These are phyloP conservation scores for Metellina segmentata DNA, from an alignment of 2,888 invertebrate genomes.

Conservation along the genomic window DNA sequence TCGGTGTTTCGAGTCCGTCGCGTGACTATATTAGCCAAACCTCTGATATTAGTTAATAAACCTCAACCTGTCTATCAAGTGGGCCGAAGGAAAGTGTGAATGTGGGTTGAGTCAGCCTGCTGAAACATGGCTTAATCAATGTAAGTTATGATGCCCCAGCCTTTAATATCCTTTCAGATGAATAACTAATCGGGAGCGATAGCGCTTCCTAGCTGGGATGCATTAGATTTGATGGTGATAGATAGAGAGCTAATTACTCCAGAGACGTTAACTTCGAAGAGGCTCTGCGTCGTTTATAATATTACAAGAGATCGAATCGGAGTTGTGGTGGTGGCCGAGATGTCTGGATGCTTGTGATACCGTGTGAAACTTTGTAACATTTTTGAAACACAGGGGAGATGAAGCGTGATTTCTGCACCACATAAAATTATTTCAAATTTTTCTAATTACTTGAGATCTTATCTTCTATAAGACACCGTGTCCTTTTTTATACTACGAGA, in stretches of 20 bases:
- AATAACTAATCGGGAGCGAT: slow-evolving; percentile 56
- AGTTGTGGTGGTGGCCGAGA: not conserved
- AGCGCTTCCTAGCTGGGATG: slow-evolving; percentile 8
- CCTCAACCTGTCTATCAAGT: slow-evolving; percentile 29
- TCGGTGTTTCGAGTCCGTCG: not conserved
- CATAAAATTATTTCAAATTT: too few species aligned
- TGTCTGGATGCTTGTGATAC: too few species aligned
- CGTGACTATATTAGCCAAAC: slow-evolving; percentile 45
- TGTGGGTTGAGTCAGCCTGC: slow-evolving; percentile 19
- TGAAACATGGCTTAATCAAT: slow-evolving; percentile 58
- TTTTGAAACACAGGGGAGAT: too few species aligned
- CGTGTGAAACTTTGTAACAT: too few species aligned
- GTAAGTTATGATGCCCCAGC: slow-evolving; percentile 45
- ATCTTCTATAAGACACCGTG: too few species aligned
- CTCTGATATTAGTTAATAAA: slow-evolving; percentile 55
- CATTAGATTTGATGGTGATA: slow-evolving; percentile 57
- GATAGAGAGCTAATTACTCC: slow-evolving; percentile 30
- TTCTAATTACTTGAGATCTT: too few species aligned
- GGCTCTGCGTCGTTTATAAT: slow-evolving; percentile 32
- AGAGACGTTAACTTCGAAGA: slow-evolving; percentile 34
- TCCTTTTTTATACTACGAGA: too few species aligned
- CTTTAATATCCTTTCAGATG: slow-evolving; percentile 62
- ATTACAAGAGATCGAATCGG: not conserved
- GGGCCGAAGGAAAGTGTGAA: slow-evolving; percentile 30
- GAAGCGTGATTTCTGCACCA: too few species aligned